Evolutionary conservation across 1,140 invertebrate genomes (phyloP), one percentile per base, ranked within the genome.

Genomic region (Paraescarpia echinospica): DNA sequence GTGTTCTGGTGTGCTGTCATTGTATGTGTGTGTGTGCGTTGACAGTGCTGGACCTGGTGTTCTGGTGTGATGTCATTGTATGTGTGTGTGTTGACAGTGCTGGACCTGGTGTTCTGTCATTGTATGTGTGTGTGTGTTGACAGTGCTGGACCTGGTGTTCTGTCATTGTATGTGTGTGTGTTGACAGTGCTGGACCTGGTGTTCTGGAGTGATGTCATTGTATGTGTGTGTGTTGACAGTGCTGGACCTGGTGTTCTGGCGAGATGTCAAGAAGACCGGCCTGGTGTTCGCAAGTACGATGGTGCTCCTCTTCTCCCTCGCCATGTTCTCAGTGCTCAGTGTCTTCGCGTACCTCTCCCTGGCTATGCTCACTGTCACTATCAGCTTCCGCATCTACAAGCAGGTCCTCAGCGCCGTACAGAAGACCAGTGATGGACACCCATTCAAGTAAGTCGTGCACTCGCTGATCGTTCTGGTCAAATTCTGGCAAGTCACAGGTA

Each of bases 171-270:
- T n/a, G n/a, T n/a, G n/a, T n/a, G n/a, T n/a, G n/a, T n/a, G n/a
- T n/a, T n/a, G n/a, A n/a, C n/a, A n/a, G n/a, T n/a, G n/a, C n/a
- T n/a, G n/a, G n/a, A n/a, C n/a, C n/a, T n/a, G n/a, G n/a, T n/a
- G n/a, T n/a, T n/a, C n/a, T n/a, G n/a, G 22, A 77, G 59, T 77
- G 59, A 77, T 2, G 2, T 77, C 59, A 77, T 27, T 77, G 12
- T 77, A n/a, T 77, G 59, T 12, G 59, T 41, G 27, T 77, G 8
- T 77, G 59, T 34, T 90, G 33, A 34, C 91, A 99, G 98, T 99
- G 97, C 97, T 98, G 96, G 98, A 99, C 94, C 97, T 99, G 95
- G 98, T 99, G 95, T 99, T 99, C 96, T 99, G 99, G 99, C 97
- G 98, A 94, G 98, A 98, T 97, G 98, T 98, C 93, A 98, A 98